phyloP scores from a whole-genome alignment of 2,113 vertebrate species.

The Laterallus jamaicensis region DNA sequence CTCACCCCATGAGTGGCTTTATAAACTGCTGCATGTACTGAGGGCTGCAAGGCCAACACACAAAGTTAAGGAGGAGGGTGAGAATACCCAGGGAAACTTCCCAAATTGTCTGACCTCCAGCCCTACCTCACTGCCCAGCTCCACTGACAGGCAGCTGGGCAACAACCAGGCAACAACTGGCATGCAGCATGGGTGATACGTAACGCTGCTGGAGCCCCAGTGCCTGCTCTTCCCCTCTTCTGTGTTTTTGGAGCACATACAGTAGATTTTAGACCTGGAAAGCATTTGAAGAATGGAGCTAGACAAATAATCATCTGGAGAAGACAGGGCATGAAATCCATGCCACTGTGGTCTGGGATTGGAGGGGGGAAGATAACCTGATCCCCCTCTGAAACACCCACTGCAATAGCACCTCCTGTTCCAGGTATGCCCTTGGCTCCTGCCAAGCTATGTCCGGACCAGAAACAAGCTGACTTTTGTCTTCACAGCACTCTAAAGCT shows the following conservation, averaged over 20 bases:
- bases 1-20: not conserved
- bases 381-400: not conserved
- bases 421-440: no score
- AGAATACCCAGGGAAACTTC: not conserved
- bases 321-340: not conserved
- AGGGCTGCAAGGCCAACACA: not conserved
- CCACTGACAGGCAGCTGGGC: not conserved
- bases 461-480: not conserved
- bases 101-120: not conserved
- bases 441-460: not conserved
- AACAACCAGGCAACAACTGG: not conserved
- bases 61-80: not conserved
- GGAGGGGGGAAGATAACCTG: accelerated
- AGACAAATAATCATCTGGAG: not conserved
- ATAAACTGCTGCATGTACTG: not conserved
- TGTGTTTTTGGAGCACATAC: not conserved
- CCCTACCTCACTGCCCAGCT: not conserved
- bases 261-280: not conserved
- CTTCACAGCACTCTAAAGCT: not conserved
- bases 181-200: accelerated
- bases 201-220: not conserved
- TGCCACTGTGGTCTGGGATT: accelerated
- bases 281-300: not conserved
- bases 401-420: not conserved
- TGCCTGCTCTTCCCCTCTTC: not conserved